Conservation (phyloP, 2,113 vertebrate genomes). For the Sturnira hondurensis region DNA sequence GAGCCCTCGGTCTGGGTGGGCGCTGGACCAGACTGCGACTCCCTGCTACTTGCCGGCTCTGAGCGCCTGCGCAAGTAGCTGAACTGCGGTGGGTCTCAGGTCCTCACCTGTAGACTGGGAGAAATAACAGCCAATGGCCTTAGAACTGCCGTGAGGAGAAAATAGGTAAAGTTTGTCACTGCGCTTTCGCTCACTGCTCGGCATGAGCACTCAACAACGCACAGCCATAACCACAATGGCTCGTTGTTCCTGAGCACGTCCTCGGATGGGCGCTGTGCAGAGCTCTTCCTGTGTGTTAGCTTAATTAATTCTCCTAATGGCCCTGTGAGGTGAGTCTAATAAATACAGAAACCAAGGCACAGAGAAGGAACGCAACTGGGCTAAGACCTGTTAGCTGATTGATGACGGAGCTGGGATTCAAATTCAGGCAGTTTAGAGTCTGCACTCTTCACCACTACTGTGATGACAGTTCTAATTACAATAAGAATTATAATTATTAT, state of each 20-base stretch:
- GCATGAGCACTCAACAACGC: not conserved
- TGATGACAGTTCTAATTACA: conserved; percentile 18
- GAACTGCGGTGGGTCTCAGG: not conserved
- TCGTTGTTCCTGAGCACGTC: rapidly evolving
- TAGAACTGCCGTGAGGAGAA: not conserved
- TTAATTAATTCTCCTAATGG: not conserved
- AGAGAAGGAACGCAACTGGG: not conserved
- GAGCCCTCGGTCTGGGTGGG: not conserved
- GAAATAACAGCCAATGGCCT: not conserved
- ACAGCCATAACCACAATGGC: rapidly evolving
- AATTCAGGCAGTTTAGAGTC: not conserved
- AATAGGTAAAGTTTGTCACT: not conserved
- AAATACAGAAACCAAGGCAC: not conserved
- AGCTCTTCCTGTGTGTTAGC: rapidly evolving
- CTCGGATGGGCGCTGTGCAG: rapidly evolving
- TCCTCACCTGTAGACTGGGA: not conserved
- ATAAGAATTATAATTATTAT: conserved; percentile 25
- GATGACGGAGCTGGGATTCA: not conserved
- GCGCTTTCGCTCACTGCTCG: not conserved
- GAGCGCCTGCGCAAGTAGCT: not conserved
- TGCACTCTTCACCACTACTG: not conserved
- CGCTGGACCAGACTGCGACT: not conserved
- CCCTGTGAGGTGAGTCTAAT: not conserved
- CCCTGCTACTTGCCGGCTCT: not conserved
- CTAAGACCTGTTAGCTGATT: not conserved